Evolutionary conservation across 1,140 invertebrate genomes (phyloP).

Genomic region (Brachionus angularis): DNA sequence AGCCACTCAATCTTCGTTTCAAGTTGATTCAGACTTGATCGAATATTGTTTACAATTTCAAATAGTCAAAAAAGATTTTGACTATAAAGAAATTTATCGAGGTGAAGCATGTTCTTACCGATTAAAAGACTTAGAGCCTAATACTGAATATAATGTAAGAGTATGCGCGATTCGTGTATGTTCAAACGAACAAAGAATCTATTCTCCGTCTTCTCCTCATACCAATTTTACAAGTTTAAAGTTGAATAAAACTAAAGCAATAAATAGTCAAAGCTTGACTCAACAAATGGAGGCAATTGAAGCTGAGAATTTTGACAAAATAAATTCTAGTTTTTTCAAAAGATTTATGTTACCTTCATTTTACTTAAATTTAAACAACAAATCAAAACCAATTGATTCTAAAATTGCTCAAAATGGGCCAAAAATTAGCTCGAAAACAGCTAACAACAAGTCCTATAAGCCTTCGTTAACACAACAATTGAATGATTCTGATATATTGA

Average conservation of each 20-base stretch:
- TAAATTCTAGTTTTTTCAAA: no score
- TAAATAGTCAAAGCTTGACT: conserved; percentile 60
- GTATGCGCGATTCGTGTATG: conserved; percentile 64
- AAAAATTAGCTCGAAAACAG: background rate
- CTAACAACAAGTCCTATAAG: no score
- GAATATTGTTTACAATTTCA: conserved; percentile 34
- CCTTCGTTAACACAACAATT: conserved; percentile 1
- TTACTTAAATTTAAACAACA: background rate
- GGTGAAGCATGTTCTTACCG: conserved; percentile 66
- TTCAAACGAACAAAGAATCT: background rate
- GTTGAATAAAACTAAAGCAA: conserved; percentile 20
- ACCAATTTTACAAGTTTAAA: conserved; percentile 61
- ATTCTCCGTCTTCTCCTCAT: conserved; percentile 7
- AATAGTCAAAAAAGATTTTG: conserved; percentile 43
- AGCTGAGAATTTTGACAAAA: no score
- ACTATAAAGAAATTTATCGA: conserved; percentile 61
- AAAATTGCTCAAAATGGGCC: background rate
- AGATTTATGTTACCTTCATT: conserved; percentile 47
- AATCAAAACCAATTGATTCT: background rate
- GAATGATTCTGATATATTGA: background rate
- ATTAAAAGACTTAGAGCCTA: conserved; percentile 70
- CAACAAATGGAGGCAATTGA: conserved; percentile 64
- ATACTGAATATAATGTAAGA: conserved; percentile 72
- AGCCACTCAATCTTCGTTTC: background rate
- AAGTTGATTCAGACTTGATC: background rate